phyloP scores from a whole-genome alignment of 1,140 invertebrate genomes.

The Drosophila mayri region DNA sequence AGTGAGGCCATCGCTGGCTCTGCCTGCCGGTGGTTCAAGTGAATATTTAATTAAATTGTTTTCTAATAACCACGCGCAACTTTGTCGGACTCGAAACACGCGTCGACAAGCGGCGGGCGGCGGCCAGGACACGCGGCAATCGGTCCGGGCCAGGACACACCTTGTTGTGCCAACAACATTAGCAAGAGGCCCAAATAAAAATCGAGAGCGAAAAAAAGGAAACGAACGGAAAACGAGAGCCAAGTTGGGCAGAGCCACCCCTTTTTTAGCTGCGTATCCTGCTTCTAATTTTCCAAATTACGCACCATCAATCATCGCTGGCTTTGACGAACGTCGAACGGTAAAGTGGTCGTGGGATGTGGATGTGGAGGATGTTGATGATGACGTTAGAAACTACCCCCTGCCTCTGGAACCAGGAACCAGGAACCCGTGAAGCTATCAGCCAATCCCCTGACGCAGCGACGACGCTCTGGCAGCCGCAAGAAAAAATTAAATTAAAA shows the following conservation, averaged over 20 bases:
- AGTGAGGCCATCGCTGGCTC: slow-evolving; percentile 38
- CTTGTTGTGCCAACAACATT: slow-evolving; percentile 84
- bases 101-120: slow-evolving; percentile 58
- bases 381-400: slow-evolving; percentile 62
- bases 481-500: slow-evolving; percentile 80
- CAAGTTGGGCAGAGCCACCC: slow-evolving; percentile 60
- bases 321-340: slow-evolving; percentile 78
- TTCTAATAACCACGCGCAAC: slow-evolving; percentile 82
- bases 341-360: slow-evolving; percentile 54
- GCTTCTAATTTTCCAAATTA: slow-evolving; percentile 83
- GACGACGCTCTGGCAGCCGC: slow-evolving; percentile 69
- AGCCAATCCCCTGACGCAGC: slow-evolving; percentile 71
- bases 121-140: slow-evolving; percentile 70
- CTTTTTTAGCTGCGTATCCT: slow-evolving; percentile 60
- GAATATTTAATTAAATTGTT: slow-evolving; percentile 85
- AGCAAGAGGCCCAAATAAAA: slow-evolving; percentile 68
- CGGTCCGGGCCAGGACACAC: slow-evolving; percentile 69
- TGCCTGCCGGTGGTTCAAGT: slow-evolving; percentile 65
- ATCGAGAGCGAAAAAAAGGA: slow-evolving; percentile 5
- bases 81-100: slow-evolving; percentile 69
- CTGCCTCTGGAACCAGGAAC: slow-evolving; percentile 1
- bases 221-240: slow-evolving; percentile 33
- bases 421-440: slow-evolving; percentile 14
- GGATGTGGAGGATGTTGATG: slow-evolving; percentile 60
- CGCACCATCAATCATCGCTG: slow-evolving; percentile 81